phyloP scores from a whole-genome alignment of 2,113 vertebrate species.

The Mesoclemmys tuberculata region DNA sequence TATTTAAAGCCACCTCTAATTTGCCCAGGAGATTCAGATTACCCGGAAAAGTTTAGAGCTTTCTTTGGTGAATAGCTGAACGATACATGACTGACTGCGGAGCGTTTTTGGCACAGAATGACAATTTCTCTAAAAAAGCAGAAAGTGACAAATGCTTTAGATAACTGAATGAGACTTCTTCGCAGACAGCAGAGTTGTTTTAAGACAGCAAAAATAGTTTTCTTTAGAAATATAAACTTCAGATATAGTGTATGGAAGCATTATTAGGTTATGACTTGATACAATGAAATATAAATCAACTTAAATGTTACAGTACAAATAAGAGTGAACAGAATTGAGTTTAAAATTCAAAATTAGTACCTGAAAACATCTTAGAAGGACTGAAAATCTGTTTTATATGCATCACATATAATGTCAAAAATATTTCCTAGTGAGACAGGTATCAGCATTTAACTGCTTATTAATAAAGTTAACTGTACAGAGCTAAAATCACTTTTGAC shows the following conservation, averaged over 20 bases:
- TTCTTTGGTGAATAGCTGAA: constrained; percentile 60
- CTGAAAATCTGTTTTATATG: not conserved
- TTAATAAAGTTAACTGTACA: not conserved
- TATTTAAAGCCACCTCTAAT: constrained; percentile 41
- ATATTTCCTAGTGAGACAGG: not conserved
- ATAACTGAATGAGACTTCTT: constrained; percentile 65
- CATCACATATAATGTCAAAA: not conserved
- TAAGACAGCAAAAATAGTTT: constrained; percentile 63
- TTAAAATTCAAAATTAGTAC: constrained; percentile 7
- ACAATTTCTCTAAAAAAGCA: constrained; percentile 59
- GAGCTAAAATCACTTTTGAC: not conserved
- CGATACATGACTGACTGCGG: constrained; percentile 58
- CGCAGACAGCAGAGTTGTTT: constrained; percentile 66
- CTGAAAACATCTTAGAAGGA: constrained; percentile 16
- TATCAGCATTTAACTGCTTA: not conserved
- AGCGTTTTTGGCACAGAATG: constrained; percentile 47
- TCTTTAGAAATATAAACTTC: constrained; percentile 45
- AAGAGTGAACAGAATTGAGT: constrained; percentile 14
- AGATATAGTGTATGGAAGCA: constrained; percentile 27
- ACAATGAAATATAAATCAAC: constrained; percentile 47
- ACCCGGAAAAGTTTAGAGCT: constrained; percentile 50
- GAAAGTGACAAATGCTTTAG: constrained; percentile 59
- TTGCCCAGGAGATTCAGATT: constrained; percentile 42
- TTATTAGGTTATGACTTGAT: constrained; percentile 47
- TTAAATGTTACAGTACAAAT: constrained; percentile 52